These are phyloP conservation scores for Smittia sp. DNA, from an alignment of 2,888 invertebrate genomes.

Conservation along the genomic window DNA sequence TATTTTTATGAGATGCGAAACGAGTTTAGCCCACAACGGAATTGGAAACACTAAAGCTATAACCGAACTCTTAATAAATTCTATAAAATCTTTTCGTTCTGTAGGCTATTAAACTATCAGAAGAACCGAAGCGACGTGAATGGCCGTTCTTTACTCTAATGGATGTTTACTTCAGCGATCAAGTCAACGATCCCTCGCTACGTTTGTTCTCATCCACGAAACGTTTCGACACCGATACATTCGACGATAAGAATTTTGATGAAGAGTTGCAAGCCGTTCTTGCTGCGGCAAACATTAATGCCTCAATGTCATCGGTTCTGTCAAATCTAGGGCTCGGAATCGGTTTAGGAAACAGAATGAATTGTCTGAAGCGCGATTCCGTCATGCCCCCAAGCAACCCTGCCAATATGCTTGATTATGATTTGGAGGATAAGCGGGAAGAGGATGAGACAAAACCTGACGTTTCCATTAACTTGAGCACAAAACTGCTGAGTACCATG, in stretches of 20 bases:
- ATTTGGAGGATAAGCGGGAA: slow-evolving; percentile 24
- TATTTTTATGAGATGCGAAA: too few species aligned
- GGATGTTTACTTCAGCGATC: slow-evolving; percentile 55
- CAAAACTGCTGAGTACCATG: slow-evolving; percentile 24
- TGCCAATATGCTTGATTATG: neutral
- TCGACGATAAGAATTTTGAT: slow-evolving; percentile 54
- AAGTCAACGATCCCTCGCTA: slow-evolving; percentile 54
- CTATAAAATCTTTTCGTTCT: slow-evolving; percentile 32
- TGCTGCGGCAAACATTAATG: slow-evolving; percentile 48
- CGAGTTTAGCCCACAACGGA: too few species aligned
- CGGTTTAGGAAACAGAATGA: slow-evolving; percentile 14
- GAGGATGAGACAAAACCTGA: slow-evolving; percentile 12
- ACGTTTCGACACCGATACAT: slow-evolving; percentile 52
- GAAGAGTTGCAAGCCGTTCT: slow-evolving; percentile 54
- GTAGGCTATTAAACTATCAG: slow-evolving; percentile 54
- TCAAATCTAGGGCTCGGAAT: slow-evolving; percentile 34
- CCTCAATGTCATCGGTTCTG: slow-evolving; percentile 33
- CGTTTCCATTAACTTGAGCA: slow-evolving; percentile 36
- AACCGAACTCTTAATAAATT: neutral
- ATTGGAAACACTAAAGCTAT: neutral
- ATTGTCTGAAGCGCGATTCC: slow-evolving; percentile 7
- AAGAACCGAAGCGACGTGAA: slow-evolving; percentile 54
- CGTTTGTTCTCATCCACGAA: slow-evolving; percentile 54
- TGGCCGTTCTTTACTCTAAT: slow-evolving; percentile 55
- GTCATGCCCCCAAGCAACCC: neutral